Percentiles rank a stretch among this genome's conserved stretches.
Evolutionary conservation across 2,113 vertebrate genomes (phyloP).

Genomic region (Mastomys natalensis): DNA sequence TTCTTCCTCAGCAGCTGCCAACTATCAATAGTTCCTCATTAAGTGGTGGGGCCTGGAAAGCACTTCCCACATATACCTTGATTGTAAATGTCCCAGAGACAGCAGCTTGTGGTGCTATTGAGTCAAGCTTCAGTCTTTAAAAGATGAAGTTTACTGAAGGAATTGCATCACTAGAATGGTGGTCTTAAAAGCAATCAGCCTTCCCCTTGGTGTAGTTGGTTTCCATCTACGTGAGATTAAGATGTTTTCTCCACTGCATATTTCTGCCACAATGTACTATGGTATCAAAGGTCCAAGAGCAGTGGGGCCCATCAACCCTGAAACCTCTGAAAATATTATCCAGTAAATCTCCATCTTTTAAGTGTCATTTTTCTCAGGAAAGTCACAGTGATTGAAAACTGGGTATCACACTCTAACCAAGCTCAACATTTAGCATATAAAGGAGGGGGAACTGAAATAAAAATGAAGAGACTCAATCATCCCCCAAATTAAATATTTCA

Average conservation of each 20-base stretch:
- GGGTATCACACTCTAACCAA: background rate
- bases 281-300: background rate
- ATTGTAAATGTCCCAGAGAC: background rate
- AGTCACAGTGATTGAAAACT: background rate
- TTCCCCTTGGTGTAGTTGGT: background rate
- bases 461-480: background rate
- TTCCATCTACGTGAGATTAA: background rate
- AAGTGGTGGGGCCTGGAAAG: background rate
- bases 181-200: background rate
- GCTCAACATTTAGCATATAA: background rate
- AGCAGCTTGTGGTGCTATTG: background rate
- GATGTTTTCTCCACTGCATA: background rate
- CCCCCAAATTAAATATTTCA: background rate
- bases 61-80: background rate
- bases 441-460: background rate
- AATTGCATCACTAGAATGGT: no score
- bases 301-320: background rate
- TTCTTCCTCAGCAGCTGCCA: no score
- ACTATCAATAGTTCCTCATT: background rate
- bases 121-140: background rate
- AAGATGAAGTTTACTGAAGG: background rate
- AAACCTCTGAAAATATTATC: background rate
- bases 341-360: background rate
- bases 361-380: background rate
- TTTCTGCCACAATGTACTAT: background rate